Conservation (phyloP, 1,140 invertebrate genomes). For the Melitaea cinxia region DNA sequence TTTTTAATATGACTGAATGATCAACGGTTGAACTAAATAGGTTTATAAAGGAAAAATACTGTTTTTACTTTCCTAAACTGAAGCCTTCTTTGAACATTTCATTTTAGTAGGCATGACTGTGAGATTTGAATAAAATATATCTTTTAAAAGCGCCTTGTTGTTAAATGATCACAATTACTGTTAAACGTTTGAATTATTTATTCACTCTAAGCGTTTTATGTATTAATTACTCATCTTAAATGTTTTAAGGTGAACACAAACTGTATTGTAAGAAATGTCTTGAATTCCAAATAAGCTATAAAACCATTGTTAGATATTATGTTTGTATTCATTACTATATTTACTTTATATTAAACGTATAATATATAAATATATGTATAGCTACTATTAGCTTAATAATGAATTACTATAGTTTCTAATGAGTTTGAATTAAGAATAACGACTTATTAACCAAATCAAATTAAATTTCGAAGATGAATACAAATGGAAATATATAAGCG, state of each 20-base stretch:
- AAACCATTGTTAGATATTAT: no score
- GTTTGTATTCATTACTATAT: no score
- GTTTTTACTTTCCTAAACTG: constrained; percentile 2
- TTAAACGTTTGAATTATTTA: neutral
- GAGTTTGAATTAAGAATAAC: no score
- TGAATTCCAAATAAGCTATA: no score
- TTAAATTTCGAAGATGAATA: no score
- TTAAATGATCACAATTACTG: neutral
- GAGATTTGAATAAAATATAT: constrained; percentile 9
- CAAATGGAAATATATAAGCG: no score
- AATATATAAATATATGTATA: no score
- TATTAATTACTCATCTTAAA: neutral
- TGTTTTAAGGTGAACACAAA: neutral
- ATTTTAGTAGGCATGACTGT: neutral
- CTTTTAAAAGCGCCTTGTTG: neutral
- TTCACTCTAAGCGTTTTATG: constrained; percentile 1
- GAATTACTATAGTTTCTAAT: no score
- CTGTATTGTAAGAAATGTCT: neutral
- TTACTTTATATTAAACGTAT: no score
- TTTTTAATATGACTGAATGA: constrained; percentile 23
- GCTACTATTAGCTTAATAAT: no score
- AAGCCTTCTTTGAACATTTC: neutral
- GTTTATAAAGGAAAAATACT: constrained; percentile 1
- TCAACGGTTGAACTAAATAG: constrained; percentile 14
- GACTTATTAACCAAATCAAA: no score